Evolutionary conservation across 2,888 invertebrate genomes (phyloP).

Genomic region (Chymomyza caudatula): DNA sequence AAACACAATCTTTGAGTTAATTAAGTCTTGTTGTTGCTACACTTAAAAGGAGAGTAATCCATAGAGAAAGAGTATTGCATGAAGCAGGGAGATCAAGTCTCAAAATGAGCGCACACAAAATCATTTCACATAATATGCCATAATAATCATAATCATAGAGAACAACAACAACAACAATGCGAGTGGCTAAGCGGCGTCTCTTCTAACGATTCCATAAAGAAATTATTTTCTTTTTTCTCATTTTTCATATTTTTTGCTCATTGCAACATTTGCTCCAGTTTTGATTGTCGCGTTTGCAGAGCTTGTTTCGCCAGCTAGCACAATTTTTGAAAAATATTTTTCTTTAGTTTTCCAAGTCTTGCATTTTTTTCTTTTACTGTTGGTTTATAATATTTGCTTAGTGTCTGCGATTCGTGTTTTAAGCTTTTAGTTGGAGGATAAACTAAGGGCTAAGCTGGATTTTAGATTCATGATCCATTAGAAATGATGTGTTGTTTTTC

Average conservation of each 20-base stretch:
- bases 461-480: no score
- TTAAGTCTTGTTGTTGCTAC: neutral
- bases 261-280: slow-evolving; percentile 20
- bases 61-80: neutral
- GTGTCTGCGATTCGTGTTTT: no score
- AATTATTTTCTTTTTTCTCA: neutral
- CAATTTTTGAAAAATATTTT: no score
- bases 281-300: neutral
- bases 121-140: slow-evolving; percentile 18
- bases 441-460: no score
- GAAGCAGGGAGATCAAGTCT: neutral
- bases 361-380: no score
- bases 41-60: neutral
- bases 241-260: neutral
- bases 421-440: no score
- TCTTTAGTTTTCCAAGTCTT: no score
- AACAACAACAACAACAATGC: slow-evolving; percentile 27
- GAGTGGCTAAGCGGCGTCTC: slow-evolving; percentile 4
- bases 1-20: neutral
- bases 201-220: slow-evolving; percentile 4
- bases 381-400: no score
- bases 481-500: no score
- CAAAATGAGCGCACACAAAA: neutral
- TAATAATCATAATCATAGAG: slow-evolving; percentile 21
- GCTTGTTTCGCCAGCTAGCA: neutral